phyloP scores from a whole-genome alignment of 2,113 vertebrate genomes.

The Chionis minor region DNA sequence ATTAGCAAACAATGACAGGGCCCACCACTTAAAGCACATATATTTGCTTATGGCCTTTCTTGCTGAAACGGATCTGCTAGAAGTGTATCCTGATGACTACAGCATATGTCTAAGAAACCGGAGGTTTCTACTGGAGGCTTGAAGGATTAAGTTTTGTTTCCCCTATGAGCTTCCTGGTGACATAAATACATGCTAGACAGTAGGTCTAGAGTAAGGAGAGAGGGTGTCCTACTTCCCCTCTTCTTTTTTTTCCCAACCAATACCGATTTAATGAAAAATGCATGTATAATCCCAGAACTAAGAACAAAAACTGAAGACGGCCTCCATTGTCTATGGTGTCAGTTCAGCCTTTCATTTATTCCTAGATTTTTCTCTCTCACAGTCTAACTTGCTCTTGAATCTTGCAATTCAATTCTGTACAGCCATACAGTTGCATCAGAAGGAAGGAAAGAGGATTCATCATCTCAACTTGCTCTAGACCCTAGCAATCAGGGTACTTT shows the following conservation, averaged over 20 bases:
- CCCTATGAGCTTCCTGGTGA: neutral
- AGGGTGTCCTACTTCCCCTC: neutral
- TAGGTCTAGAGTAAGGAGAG: neutral
- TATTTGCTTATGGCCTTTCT: neutral
- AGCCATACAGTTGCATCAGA: neutral
- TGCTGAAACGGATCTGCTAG: neutral
- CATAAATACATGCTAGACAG: neutral
- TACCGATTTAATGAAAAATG: neutral
- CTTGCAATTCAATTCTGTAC: neutral
- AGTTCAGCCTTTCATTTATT: neutral
- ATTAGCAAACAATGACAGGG: neutral
- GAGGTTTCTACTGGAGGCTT: neutral
- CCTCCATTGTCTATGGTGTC: neutral
- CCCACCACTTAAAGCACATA: neutral
- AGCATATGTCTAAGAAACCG: neutral
- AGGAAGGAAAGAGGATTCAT: neutral
- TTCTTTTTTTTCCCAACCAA: neutral
- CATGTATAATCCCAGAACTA: neutral
- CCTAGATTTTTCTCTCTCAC: neutral
- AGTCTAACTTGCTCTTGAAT: neutral
- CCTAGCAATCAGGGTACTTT: neutral
- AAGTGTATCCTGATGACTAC: neutral
- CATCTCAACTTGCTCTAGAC: neutral
- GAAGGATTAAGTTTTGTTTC: neutral
- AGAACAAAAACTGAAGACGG: neutral